A percentile compares a stretch with the other conserved stretches of the same genome.
These are phyloP conservation scores for Steinernema carpocapsae DNA, from an alignment of 2,888 invertebrate species.

Conservation along the genomic window DNA sequence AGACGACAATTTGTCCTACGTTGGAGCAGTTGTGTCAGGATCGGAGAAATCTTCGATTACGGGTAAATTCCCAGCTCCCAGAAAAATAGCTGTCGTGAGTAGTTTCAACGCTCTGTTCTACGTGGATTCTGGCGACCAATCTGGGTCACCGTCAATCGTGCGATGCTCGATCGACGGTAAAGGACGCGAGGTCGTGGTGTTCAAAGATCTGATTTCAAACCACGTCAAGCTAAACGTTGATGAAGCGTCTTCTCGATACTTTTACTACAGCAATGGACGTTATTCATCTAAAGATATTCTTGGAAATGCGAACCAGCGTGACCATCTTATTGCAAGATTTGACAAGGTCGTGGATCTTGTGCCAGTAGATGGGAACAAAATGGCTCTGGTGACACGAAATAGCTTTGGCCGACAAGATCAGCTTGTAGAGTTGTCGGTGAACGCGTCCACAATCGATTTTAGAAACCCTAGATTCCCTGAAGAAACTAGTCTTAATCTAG, in stretches of 20 bases:
- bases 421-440: constrained; percentile 29
- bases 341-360: constrained; percentile 14
- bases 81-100: constrained; percentile 47
- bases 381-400: constrained; percentile 20
- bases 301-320: constrained; percentile 41
- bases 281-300: constrained; percentile 45
- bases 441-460: constrained; percentile 30
- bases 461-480: constrained; percentile 2
- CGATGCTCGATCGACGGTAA: constrained; percentile 44
- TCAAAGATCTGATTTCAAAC: constrained; percentile 37
- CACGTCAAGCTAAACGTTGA: constrained; percentile 35
- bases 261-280: constrained; percentile 45
- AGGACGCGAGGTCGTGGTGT: constrained; percentile 42
- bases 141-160: constrained; percentile 45
- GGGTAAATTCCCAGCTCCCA: constrained; percentile 40
- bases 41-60: constrained; percentile 44
- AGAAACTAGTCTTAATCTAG: not conserved
- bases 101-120: constrained; percentile 47
- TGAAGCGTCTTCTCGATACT: constrained; percentile 38
- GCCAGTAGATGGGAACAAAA: constrained; percentile 22
- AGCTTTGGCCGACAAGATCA: not conserved
- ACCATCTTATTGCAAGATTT: constrained; percentile 30
- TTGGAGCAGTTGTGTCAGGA: constrained; percentile 47
- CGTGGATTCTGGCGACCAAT: constrained; percentile 40
- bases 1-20: constrained; percentile 43